These are phyloP conservation scores for Melanostoma mellinum DNA, from an alignment of 2,888 invertebrate species.

Conservation along the genomic window DNA sequence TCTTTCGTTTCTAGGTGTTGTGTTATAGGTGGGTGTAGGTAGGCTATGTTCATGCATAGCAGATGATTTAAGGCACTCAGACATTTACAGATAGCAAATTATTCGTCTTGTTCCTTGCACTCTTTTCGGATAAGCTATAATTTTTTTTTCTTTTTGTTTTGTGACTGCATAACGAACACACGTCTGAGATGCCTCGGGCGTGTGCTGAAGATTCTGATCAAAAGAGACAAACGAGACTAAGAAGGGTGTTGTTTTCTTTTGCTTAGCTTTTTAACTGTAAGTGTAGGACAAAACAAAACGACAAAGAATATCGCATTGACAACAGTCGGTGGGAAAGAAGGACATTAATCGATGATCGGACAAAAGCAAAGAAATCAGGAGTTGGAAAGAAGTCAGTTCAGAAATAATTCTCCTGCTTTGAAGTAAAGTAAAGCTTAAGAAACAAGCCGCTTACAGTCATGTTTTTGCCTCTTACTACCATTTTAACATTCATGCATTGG, in stretches of 20 bases:
- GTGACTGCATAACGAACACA: neutral
- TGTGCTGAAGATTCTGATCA: neutral
- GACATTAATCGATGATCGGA: too few species aligned
- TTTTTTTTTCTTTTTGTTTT: neutral
- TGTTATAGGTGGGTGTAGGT: neutral
- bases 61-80: slow-evolving; percentile 31
- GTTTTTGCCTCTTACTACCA: too few species aligned
- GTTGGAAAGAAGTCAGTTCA: too few species aligned
- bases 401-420: too few species aligned
- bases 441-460: too few species aligned
- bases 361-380: too few species aligned
- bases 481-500: too few species aligned
- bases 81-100: slow-evolving; percentile 25
- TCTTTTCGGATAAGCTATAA: slow-evolving; percentile 5
- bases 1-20: slow-evolving; percentile 9
- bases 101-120: slow-evolving; percentile 3
- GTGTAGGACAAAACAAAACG: too few species aligned
- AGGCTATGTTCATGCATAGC: neutral
- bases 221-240: neutral
- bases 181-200: neutral
- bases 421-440: too few species aligned
- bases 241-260: neutral
- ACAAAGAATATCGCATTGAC: too few species aligned
- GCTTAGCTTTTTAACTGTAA: neutral
- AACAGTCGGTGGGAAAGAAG: too few species aligned